These are phyloP conservation scores for Steatocranus sp. DNA, from an alignment of 2,797 vertebrate species.

Conservation along the genomic window DNA sequence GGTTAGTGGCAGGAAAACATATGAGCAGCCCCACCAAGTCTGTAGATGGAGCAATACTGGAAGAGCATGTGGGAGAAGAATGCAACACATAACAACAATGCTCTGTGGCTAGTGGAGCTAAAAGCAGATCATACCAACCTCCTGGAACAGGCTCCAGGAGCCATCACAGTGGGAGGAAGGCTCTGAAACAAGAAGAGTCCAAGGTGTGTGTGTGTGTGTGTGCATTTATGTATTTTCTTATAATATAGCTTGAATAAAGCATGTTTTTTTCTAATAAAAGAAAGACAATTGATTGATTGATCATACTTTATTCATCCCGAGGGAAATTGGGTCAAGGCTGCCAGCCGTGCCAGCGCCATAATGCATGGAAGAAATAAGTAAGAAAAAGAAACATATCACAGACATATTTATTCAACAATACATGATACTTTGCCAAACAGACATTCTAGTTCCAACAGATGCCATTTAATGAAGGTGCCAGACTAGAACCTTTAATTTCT, in stretches of 20 bases:
- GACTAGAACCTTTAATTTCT: background rate
- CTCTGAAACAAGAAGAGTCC: background rate
- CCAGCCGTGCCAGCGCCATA: background rate
- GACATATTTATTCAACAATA: background rate
- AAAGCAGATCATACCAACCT: background rate
- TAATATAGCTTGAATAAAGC: background rate
- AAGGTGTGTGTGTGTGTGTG: background rate
- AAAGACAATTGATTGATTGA: background rate
- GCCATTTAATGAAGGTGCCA: background rate
- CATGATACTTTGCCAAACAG: background rate
- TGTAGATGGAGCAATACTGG: background rate
- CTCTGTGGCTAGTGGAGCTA: background rate
- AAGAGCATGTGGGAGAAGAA: background rate
- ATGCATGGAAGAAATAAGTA: background rate
- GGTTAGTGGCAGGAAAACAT: background rate
- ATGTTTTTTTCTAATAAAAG: background rate
- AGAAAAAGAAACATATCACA: background rate
- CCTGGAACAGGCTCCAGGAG: background rate
- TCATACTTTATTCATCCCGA: too few species aligned
- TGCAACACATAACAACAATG: background rate
- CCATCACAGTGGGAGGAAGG: background rate
- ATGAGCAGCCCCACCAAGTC: background rate
- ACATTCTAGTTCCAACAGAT: background rate
- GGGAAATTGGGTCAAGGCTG: too few species aligned
- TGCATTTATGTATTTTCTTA: background rate